Base-by-base conservation (phyloP, 2,113 vertebrate genomes). In the Leucopsar rothschildi region DNA sequence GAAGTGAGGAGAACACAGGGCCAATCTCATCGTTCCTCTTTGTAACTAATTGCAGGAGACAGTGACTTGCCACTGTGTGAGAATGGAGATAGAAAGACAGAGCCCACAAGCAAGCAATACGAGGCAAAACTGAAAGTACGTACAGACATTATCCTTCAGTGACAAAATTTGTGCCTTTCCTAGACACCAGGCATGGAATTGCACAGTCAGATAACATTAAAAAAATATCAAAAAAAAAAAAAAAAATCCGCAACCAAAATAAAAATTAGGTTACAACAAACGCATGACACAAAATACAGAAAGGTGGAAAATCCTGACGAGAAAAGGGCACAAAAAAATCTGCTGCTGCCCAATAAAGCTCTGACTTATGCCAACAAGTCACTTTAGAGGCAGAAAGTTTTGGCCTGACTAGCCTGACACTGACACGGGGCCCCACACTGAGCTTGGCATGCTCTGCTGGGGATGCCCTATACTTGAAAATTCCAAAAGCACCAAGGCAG, bases 261-360 rank as follows among this genome's bases (percentile, higher is more conserved):
- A 44, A 61, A 52, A 73, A 15, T 4, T 25, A 33, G 10, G 15
- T 63, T 45, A 47, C 39, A 79, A 57, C 18, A 63, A 83, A 71
- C 0, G 0, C 5, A 4, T 13, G 22, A 47, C 33, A 52, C n/a
- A 60, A 69, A 29, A 19, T 23, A 66, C 0, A 21, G 35, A 37
- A 70, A 80, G 13, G 15, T 44, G 2, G 9, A 47, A 93, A 57
- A 10, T 19, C 37, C n/a, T 18, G 28, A 57, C 10, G 16, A 79
- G 9, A 9, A 57, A 45, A 85, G 44, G 39, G 64, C 2, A 16
- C 29, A 35, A 3, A 33, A 50, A 82, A 63, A 6, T 4, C 27
- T 9, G 3, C 37, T 14, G 11, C 27, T 84, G 25, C 33, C 68
- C 33, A 50, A 24, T 49, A 63, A 71, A 75, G 33, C 45, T 57